Evolutionary conservation across 1,140 invertebrate genomes (phyloP).

Genomic region (Drosophila sulfurigaster): DNA sequence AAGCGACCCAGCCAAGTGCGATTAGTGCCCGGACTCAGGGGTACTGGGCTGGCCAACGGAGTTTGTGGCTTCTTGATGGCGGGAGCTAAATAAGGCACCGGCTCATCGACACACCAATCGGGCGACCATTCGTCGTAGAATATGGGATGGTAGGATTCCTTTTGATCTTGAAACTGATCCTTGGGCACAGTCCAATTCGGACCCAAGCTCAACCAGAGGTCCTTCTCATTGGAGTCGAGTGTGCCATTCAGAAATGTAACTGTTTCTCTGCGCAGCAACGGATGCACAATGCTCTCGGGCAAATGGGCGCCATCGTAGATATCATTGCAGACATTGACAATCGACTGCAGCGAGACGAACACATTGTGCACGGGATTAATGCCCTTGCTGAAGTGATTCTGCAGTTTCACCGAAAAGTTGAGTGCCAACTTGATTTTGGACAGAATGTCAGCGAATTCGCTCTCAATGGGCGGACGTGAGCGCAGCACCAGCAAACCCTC

Average conservation of each 20-base stretch:
- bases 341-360: constrained; percentile 72
- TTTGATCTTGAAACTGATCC: constrained; percentile 80
- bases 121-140: constrained; percentile 84
- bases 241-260: constrained; percentile 56
- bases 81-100: constrained; percentile 68
- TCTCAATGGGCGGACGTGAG: constrained; percentile 76
- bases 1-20: constrained; percentile 72
- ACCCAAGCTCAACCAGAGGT: constrained; percentile 73
- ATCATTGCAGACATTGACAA: constrained; percentile 76
- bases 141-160: constrained; percentile 74
- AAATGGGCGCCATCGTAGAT: constrained; percentile 62
- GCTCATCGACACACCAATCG: constrained; percentile 80
- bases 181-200: constrained; percentile 76
- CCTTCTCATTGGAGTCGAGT: constrained; percentile 61
- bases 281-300: constrained; percentile 73
- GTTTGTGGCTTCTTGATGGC: constrained; percentile 54
- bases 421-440: constrained; percentile 74
- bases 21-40: constrained; percentile 60
- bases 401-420: constrained; percentile 69
- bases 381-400: constrained; percentile 71
- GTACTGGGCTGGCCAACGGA: constrained; percentile 5
- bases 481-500: constrained; percentile 72
- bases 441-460: constrained; percentile 76
- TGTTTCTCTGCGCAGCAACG: constrained; percentile 71
- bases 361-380: constrained; percentile 69